A percentile compares a stretch with the other conserved stretches of the same genome.
phyloP scores from a whole-genome alignment of 2,113 vertebrate genomes.

The Gobiocypris rarus region DNA sequence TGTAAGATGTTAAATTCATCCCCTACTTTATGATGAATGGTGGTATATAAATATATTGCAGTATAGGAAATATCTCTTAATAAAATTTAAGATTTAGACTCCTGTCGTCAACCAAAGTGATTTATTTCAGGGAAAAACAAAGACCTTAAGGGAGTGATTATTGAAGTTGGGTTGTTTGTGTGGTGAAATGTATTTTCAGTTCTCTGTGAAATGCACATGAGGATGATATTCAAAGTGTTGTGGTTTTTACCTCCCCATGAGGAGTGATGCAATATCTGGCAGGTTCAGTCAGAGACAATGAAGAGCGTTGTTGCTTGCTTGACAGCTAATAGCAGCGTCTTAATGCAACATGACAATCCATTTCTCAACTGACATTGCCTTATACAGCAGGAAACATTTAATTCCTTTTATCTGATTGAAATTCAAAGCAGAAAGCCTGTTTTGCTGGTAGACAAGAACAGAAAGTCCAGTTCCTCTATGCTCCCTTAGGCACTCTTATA shows the following conservation, averaged over 20 bases:
- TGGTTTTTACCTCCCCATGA: not conserved
- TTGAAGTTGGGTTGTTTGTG: not conserved
- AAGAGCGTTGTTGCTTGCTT: not conserved
- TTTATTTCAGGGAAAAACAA: not conserved
- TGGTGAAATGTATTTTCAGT: not conserved
- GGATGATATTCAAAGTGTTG: not conserved
- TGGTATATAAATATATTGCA: conserved; percentile 58
- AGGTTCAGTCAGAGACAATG: not conserved
- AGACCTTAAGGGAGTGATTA: not conserved
- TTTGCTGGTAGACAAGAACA: not conserved
- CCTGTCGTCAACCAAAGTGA: not conserved
- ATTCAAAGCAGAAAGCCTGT: not conserved
- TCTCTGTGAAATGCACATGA: not conserved
- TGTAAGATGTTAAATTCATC: conserved; percentile 60
- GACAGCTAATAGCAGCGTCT: not conserved
- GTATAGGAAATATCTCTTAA: conserved; percentile 60
- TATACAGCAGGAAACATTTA: not conserved
- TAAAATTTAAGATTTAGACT: conserved; percentile 60
- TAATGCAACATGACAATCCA: not conserved
- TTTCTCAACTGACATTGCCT: not conserved
- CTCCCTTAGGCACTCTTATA: not conserved
- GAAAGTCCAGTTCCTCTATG: not conserved
- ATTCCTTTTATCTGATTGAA: not conserved
- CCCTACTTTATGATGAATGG: conserved; percentile 57
- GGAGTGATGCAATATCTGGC: not conserved